These are phyloP conservation scores for Ostrea edulis DNA, from an alignment of 1,140 invertebrate species.

Conservation along the genomic window DNA sequence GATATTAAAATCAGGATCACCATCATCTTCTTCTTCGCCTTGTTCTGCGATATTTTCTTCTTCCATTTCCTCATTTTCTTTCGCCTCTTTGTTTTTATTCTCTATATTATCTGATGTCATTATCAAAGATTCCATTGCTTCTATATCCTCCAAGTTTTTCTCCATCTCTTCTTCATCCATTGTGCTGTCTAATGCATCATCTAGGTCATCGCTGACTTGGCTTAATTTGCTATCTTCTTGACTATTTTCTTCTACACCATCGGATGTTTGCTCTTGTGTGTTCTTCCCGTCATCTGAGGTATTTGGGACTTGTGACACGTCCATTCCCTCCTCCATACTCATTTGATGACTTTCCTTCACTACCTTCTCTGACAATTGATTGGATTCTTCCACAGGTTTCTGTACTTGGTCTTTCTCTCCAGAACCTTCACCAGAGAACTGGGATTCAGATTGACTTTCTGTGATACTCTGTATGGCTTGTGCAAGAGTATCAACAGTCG, in stretches of 20 bases:
- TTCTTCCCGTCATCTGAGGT: background rate
- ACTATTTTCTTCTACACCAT: background rate
- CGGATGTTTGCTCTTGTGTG: background rate
- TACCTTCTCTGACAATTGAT: background rate
- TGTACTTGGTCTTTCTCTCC: conserved; percentile 4
- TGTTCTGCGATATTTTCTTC: conserved; percentile 36
- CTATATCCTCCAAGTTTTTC: conserved; percentile 1
- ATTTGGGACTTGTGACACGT: background rate
- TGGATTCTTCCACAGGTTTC: conserved; percentile 31
- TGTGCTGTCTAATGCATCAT: conserved; percentile 21
- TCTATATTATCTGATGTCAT: background rate
- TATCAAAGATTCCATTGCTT: conserved; percentile 17
- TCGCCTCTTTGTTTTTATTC: background rate
- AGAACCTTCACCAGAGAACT: background rate
- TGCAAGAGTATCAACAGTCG: background rate
- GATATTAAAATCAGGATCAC: conserved; percentile 12
- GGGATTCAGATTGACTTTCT: conserved; percentile 3
- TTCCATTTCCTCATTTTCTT: conserved; percentile 5
- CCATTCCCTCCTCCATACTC: background rate
- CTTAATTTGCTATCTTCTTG: background rate
- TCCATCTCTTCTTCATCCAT: conserved; percentile 13
- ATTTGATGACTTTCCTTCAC: background rate
- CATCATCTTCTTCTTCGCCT: conserved; percentile 13
- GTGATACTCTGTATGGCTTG: background rate
- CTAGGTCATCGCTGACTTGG: background rate